Percentiles rank a stretch among this genome's conserved stretches.
phyloP scores from a whole-genome alignment of 1,140 invertebrate species.

The Microplitis mediator region DNA sequence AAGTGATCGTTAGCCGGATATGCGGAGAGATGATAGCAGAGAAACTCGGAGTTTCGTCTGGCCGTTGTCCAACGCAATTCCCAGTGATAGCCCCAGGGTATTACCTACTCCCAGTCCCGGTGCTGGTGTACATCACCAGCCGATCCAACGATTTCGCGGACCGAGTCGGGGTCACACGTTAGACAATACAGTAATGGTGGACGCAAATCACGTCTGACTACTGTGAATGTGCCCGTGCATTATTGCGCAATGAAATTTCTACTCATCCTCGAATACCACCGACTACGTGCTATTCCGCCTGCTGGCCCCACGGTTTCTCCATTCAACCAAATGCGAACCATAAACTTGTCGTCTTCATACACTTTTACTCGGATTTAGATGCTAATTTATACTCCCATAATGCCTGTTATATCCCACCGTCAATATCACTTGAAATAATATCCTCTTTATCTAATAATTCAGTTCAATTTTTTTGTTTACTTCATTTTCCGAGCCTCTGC shows the following conservation, averaged over 20 bases:
- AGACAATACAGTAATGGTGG: slow-evolving; percentile 13
- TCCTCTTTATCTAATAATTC: no score
- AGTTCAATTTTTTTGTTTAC: no score
- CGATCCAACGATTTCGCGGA: not conserved
- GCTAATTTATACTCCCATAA: no score
- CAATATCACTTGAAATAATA: no score
- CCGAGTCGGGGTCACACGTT: not conserved
- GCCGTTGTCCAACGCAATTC: slow-evolving; percentile 9
- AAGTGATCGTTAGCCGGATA: not conserved
- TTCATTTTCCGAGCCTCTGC: no score
- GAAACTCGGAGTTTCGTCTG: not conserved
- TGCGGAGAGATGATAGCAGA: not conserved
- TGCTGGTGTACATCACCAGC: slow-evolving; percentile 3
- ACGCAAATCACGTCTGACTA: slow-evolving; percentile 9
- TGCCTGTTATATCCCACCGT: no score
- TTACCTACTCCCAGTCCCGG: not conserved
- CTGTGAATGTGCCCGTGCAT: not conserved
- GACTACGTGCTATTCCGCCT: no score
- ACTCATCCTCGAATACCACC: slow-evolving; percentile 1
- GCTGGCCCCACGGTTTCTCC: no score
- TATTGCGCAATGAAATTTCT: slow-evolving; percentile 6
- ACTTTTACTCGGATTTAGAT: no score
- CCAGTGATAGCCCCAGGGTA: not conserved
- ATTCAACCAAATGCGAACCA: no score
- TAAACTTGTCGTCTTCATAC: no score